phyloP scores from a whole-genome alignment of 1,140 invertebrate genomes.

The Chrysomallon squamiferum region DNA sequence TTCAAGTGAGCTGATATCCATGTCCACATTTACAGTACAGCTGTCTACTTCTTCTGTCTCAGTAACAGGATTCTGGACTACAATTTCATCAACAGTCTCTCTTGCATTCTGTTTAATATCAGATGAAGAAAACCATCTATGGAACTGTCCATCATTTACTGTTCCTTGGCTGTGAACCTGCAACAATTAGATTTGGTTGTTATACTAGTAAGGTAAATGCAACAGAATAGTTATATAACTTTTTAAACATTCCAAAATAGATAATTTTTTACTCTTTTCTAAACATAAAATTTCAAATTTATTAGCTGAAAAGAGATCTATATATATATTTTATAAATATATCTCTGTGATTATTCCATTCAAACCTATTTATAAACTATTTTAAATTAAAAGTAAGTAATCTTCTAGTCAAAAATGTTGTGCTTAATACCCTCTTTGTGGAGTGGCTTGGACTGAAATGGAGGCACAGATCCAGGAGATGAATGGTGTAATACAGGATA shows the following conservation, averaged over 20 bases:
- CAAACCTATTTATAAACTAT: no score
- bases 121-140: slow-evolving; percentile 76
- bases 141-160: slow-evolving; percentile 71
- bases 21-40: slow-evolving; percentile 6
- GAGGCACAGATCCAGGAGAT: slow-evolving; percentile 84
- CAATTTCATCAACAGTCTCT: slow-evolving; percentile 74
- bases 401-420: no score
- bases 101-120: slow-evolving; percentile 81
- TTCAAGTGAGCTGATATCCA: slow-evolving; percentile 37
- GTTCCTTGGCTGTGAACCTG: slow-evolving; percentile 27
- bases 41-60: slow-evolving; percentile 1
- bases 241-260: background rate
- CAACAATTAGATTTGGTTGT: background rate
- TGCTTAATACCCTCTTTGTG: slow-evolving; percentile 22
- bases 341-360: no score
- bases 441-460: slow-evolving; percentile 67
- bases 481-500: slow-evolving; percentile 79
- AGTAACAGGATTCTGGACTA: slow-evolving; percentile 59
- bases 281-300: no score
- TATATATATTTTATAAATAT: no score
- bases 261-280: no score
- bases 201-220: background rate
- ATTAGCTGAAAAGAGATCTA: no score
- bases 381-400: no score
- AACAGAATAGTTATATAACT: background rate